These are phyloP conservation scores for Anhinga rufa DNA, from an alignment of 2,113 vertebrate genomes.

Conservation along the genomic window DNA sequence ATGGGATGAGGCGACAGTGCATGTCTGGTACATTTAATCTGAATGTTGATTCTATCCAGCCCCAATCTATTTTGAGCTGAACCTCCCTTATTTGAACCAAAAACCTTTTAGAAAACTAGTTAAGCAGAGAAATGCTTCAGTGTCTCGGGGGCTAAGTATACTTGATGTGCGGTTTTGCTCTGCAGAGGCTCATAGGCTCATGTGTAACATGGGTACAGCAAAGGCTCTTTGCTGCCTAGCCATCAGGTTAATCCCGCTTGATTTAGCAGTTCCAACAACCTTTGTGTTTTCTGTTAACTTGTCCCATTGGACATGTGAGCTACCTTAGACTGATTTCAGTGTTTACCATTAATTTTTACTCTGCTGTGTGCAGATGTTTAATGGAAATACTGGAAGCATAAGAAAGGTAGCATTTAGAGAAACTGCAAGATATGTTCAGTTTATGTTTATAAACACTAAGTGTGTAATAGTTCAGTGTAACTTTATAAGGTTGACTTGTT, in stretches of 20 bases:
- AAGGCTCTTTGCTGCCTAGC: background rate
- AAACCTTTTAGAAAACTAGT: background rate
- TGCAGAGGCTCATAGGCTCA: background rate
- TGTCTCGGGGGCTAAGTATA: background rate
- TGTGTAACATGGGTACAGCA: background rate
- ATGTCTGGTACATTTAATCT: background rate
- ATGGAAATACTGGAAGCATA: background rate
- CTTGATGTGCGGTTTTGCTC: background rate
- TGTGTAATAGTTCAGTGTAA: background rate
- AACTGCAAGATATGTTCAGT: background rate
- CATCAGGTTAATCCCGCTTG: background rate
- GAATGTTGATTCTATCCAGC: background rate
- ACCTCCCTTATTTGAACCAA: background rate
- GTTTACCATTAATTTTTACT: background rate
- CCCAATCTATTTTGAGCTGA: background rate
- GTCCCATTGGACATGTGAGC: background rate
- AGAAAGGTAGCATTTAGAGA: background rate
- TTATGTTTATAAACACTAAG: background rate
- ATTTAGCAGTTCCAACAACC: background rate
- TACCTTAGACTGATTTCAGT: background rate
- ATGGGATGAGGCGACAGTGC: background rate
- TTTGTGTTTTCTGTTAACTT: background rate
- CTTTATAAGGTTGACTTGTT: background rate
- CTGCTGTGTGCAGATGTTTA: background rate
- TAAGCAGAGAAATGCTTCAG: background rate